Evolutionary conservation across 2,888 invertebrate species (phyloP).

Genomic region (Cheilosia urbana): DNA sequence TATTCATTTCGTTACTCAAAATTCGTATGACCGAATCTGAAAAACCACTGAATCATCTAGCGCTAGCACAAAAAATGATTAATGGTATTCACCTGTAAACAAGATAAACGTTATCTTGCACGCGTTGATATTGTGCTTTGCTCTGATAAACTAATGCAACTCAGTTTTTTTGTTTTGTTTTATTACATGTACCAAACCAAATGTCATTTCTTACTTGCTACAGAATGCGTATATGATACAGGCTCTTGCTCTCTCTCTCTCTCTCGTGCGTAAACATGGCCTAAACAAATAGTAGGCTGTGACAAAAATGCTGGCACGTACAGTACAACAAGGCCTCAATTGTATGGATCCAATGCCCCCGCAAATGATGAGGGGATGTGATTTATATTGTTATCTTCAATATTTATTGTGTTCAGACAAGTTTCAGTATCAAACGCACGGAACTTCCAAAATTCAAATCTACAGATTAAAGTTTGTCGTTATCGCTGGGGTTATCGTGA

Average conservation of each 20-base stretch:
- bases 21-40: constrained; percentile 9
- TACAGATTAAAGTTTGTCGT: constrained; percentile 15
- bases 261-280: constrained; percentile 10
- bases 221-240: constrained; percentile 1
- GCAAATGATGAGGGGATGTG: constrained; percentile 27
- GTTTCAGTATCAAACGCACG: constrained; percentile 32
- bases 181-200: constrained; percentile 8
- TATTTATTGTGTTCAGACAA: constrained; percentile 47
- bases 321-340: constrained; percentile 49
- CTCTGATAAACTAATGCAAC: constrained; percentile 11
- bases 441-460: constrained; percentile 19
- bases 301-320: background rate
- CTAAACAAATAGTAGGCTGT: constrained; percentile 46
- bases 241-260: background rate
- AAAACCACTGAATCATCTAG: constrained; percentile 12
- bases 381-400: constrained; percentile 58
- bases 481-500: constrained; percentile 13
- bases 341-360: constrained; percentile 32
- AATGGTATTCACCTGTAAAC: constrained; percentile 37
- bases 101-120: constrained; percentile 46
- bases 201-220: background rate
- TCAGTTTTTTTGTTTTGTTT: constrained; percentile 2
- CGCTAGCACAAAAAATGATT: constrained; percentile 11
- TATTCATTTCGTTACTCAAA: constrained; percentile 5
- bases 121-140: constrained; percentile 19